phyloP scores from a whole-genome alignment of 1,140 invertebrate genomes.

The Melitaea cinxia region DNA sequence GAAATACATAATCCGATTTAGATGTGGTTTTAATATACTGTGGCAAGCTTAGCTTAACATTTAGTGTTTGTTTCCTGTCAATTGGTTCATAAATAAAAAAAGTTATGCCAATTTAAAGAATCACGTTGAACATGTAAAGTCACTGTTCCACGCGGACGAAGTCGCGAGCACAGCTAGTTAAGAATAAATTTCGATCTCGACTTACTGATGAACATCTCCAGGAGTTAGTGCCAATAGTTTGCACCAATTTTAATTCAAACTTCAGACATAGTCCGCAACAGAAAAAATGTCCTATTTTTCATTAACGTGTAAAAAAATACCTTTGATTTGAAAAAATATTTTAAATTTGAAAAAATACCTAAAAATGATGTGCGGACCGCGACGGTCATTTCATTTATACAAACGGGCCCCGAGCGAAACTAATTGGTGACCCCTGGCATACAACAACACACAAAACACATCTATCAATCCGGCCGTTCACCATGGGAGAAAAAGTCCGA shows the following conservation, averaged over 20 bases:
- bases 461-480: no score
- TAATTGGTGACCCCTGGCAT: constrained; percentile 1
- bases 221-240: constrained; percentile 40
- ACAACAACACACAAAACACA: no score
- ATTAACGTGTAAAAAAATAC: constrained; percentile 33
- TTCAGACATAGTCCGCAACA: constrained; percentile 35
- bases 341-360: constrained; percentile 32
- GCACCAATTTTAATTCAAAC: constrained; percentile 38
- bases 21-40: no score
- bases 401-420: constrained; percentile 3
- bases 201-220: constrained; percentile 42
- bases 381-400: constrained; percentile 36
- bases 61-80: no score
- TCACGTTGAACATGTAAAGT: no score
- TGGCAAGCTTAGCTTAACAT: no score
- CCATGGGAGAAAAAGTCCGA: no score
- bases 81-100: no score
- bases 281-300: constrained; percentile 29
- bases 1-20: no score
- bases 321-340: constrained; percentile 35
- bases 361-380: constrained; percentile 33
- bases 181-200: constrained; percentile 43
- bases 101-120: no score
- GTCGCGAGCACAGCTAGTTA: no score
- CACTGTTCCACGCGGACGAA: no score